phyloP scores from a whole-genome alignment of 2,113 vertebrate species.

The Nerophis lumbriciformis region DNA sequence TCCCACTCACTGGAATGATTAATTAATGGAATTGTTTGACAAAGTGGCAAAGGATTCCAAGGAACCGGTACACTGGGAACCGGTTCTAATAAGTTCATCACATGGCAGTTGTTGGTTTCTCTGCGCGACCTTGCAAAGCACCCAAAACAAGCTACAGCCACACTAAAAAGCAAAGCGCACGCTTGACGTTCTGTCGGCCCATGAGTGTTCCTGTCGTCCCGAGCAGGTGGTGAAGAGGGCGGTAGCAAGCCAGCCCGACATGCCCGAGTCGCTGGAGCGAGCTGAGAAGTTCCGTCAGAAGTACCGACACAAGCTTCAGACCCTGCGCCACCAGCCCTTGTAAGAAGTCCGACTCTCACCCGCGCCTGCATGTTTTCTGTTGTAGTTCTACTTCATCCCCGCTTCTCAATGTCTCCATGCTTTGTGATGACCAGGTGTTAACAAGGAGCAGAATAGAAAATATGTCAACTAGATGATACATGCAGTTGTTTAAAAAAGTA shows the following conservation, averaged over 20 bases:
- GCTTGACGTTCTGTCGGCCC: not conserved
- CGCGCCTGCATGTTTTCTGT: slow-evolving; percentile 11
- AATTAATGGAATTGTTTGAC: too few species aligned
- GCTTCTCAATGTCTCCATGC: slow-evolving; percentile 1
- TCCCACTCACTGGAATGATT: too few species aligned
- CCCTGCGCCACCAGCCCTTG: slow-evolving; percentile 91
- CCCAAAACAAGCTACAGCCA: not conserved
- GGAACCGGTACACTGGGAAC: too few species aligned
- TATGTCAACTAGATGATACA: too few species aligned
- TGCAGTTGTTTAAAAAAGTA: too few species aligned
- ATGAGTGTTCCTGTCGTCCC: not conserved
- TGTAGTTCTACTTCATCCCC: slow-evolving; percentile 29
- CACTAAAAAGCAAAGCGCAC: too few species aligned
- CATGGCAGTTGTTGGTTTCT: too few species aligned
- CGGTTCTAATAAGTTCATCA: too few species aligned
- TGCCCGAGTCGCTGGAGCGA: slow-evolving; percentile 74
- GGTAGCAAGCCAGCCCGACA: slow-evolving; percentile 86
- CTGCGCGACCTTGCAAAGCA: not conserved
- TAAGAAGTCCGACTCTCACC: slow-evolving; percentile 60
- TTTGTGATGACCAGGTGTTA: not conserved
- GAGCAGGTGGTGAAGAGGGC: slow-evolving; percentile 91
- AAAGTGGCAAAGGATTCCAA: too few species aligned
- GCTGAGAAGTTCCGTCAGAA: slow-evolving; percentile 95
- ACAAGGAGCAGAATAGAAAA: too few species aligned
- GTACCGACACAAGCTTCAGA: slow-evolving; percentile 92